These are phyloP conservation scores for Cladopsammia gracilis DNA, from an alignment of 64 coral and sea anemone species.

Conservation along the genomic window DNA sequence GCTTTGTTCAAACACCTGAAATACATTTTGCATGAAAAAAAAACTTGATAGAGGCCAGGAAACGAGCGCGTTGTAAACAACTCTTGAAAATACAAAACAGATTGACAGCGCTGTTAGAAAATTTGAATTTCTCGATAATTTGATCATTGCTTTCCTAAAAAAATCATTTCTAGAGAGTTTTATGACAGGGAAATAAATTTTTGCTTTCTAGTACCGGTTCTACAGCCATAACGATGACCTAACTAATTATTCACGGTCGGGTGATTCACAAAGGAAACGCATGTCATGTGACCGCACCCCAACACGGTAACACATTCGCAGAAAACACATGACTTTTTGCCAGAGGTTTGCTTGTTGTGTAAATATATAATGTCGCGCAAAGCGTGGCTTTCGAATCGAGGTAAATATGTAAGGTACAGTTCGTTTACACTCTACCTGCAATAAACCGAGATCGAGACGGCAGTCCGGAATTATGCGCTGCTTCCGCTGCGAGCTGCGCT, in stretches of 20 bases:
- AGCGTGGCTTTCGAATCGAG: too few relatives aligned
- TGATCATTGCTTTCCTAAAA: background rate
- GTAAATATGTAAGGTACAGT: too few relatives aligned
- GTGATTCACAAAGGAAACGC: background rate
- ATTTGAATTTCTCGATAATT: background rate
- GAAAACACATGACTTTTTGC: too few relatives aligned
- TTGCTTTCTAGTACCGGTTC: background rate
- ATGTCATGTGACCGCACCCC: slow-evolving; percentile 31
- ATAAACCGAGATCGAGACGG: too few relatives aligned
- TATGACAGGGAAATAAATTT: background rate
- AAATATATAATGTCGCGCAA: too few relatives aligned
- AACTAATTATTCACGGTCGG: background rate
- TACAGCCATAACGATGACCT: background rate
- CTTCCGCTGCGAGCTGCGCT: too few relatives aligned
- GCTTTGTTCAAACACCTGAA: background rate
- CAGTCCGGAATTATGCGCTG: too few relatives aligned
- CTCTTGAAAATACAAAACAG: background rate
- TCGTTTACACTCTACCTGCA: too few relatives aligned
- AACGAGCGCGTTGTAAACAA: background rate
- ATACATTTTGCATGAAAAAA: background rate
- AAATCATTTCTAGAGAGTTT: background rate
- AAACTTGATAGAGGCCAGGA: background rate
- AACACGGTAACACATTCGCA: too few relatives aligned
- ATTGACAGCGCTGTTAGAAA: background rate
- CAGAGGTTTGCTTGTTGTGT: too few relatives aligned